Conservation (phyloP, 2,797 vertebrate genomes). For the Hypotaenidia okinawae region DNA sequence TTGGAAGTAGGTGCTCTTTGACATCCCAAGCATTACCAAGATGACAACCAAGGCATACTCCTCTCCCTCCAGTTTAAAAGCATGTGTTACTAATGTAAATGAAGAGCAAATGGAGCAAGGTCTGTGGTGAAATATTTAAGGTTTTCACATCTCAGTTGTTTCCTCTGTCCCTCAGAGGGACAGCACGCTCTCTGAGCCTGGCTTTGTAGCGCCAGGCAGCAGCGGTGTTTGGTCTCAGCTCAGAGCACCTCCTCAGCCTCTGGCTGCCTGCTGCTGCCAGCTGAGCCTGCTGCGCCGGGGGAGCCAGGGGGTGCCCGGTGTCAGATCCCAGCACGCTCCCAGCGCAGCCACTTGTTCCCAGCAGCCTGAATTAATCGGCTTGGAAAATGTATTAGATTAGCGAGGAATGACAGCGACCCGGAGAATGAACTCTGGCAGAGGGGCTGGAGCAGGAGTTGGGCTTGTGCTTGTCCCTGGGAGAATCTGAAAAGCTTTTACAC, state of each 20-base stretch:
- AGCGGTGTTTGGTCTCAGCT: neutral
- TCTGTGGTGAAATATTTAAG: constrained; percentile 15
- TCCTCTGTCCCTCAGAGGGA: neutral
- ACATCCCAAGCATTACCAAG: neutral
- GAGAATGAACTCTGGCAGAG: neutral
- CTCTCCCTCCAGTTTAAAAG: neutral
- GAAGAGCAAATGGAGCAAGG: constrained; percentile 18
- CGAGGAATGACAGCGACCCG: neutral
- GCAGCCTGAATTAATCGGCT: neutral
- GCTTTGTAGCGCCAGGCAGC: constrained; percentile 20
- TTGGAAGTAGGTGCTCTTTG: neutral
- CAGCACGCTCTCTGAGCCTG: neutral
- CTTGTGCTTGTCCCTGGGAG: constrained; percentile 12
- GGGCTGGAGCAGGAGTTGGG: neutral
- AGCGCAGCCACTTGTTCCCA: neutral
- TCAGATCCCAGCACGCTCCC: neutral
- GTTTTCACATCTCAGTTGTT: neutral
- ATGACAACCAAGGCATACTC: neutral
- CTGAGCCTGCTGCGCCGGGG: neutral
- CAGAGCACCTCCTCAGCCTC: neutral
- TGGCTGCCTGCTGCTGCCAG: neutral
- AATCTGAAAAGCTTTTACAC: neutral
- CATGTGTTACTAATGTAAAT: neutral
- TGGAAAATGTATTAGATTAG: neutral
- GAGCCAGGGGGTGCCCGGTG: neutral